Evolutionary conservation across 2,797 vertebrate genomes (phyloP), one percentile per base, ranked within the genome.

Genomic region (Malacoraja senta): DNA sequence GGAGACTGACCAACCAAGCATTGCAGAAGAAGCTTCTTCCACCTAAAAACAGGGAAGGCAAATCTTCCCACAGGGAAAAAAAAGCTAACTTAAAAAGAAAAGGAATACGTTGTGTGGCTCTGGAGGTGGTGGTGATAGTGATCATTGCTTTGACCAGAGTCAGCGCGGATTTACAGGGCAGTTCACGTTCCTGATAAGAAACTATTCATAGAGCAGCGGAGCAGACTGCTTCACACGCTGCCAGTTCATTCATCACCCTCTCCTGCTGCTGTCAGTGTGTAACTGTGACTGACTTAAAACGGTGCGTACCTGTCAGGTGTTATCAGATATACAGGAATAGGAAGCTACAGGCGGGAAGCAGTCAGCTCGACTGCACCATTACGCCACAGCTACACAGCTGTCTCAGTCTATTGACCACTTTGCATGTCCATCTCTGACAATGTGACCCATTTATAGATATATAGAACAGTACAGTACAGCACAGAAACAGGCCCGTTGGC

Each of bases 191-290:
- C 84, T 88, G 84, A 88, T 88, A 88, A 88, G 84, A 21, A 88
- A 88, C n/a, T 68, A 68, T 68, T 86, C 21, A 65, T 68, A 35
- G 19, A 88, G 84, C 77, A 78, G 32, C 13, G 6, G 2, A 17
- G 32, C 77, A 78, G 32, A 8, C 32, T 17, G 29, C 58, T 32
- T 86, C 61, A 86, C 58, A 63, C 58, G 61, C 83, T n/a, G 63
- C 63, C 32, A 88, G 63, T 88, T 88, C 84, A 88, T 88, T 88
- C 61, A 88, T 88, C 84, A 88, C 63, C 63, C 13, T 6, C 84
- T 35, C 35, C 61, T 88, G 15, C 32, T 88, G 84, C 84, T 88
- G 84, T 88, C 84, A 88, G n/a, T 17, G 61, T 4, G 19, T 88
- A 88, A 88, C 84, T 88, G 84, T 65, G 65, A 10, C 84, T 88